Base-by-base conservation (phyloP, 2,797 vertebrate species). In the Ceryle rudis region DNA sequence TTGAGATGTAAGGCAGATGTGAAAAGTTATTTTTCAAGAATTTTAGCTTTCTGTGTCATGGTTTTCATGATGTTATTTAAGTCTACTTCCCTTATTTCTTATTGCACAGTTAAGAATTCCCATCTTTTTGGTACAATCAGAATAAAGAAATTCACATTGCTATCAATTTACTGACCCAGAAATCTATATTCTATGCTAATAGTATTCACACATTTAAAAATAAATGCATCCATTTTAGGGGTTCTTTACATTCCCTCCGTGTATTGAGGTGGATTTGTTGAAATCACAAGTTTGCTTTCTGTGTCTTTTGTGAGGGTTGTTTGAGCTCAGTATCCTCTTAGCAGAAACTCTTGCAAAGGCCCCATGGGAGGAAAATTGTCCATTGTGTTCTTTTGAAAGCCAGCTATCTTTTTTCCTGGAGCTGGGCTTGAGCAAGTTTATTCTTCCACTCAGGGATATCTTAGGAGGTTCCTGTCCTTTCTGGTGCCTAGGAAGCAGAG, bases 391-490 rank as follows among this genome's bases (percentile, higher is more conserved):
- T 57, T 94, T 71, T 95, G 83, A 97, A 94, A 94, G 82, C 78
- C 9, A 1, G 55, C 90, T 93, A 94, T 94, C 93, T 93, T 92
- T 91, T 87, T 93, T 94, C 91, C 91, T 85, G 93, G 78, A 86
- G 64, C 94, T 85, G 78, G 73, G 65, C 82, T 93, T 71, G 58
- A 74, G 33, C 65, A 74, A 95, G 90, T 95, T 97, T 90, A 84
- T 96, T 95, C 93, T 96, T 95, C 94, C 91, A 93, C 88, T 80
- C 52, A 37, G 62, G 89, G 91, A 67, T 97, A 93, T 97, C 95
- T 92, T 77, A 85, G 81, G 74, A 95, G 93, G 88, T 95, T 96
- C 94, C 96, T 92, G 93, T 95, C 57, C 81, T 86, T 95, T 82
- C 74, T 67, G 71, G 67, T 90, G 75, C 66, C 87, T 90, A 91